These are phyloP conservation scores for Polypedilum vanderplanki DNA, from an alignment of 1,140 invertebrate genomes.

Conservation along the genomic window DNA sequence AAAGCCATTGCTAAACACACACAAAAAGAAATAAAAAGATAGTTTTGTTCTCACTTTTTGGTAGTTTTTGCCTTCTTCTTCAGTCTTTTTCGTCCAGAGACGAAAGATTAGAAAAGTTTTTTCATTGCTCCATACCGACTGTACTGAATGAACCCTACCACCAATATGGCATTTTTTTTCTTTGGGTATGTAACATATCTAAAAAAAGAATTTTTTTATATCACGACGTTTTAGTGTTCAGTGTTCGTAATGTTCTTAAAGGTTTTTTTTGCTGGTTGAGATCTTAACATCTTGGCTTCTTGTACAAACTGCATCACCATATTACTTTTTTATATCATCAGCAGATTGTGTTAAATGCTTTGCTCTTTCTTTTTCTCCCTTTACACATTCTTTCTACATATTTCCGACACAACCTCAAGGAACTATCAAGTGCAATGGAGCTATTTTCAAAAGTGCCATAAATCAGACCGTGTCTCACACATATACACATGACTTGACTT, in stretches of 20 bases:
- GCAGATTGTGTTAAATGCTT: constrained; percentile 24
- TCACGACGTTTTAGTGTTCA: neutral
- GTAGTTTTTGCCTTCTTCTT: constrained; percentile 6
- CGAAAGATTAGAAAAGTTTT: constrained; percentile 28
- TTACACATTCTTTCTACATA: neutral
- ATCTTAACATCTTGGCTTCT: neutral
- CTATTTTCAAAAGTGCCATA: constrained; percentile 28
- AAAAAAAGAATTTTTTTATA: neutral
- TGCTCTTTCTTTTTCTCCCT: neutral
- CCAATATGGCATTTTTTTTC: constrained; percentile 19
- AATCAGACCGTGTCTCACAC: constrained; percentile 7
- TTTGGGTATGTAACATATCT: neutral
- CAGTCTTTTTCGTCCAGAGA: neutral
- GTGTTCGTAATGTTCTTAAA: neutral
- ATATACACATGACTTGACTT: neutral
- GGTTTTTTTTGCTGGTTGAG: neutral
- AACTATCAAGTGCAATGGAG: constrained; percentile 27
- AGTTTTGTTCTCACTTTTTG: neutral
- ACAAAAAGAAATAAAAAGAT: neutral
- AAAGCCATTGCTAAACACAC: neutral
- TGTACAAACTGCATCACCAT: constrained; percentile 10
- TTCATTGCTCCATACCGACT: neutral
- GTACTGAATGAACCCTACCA: neutral
- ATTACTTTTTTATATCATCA: constrained; percentile 13
- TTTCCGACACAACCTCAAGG: neutral